Evolutionary conservation across 2,113 vertebrate species (phyloP).

Genomic region (Apistogramma diplotaenia): DNA sequence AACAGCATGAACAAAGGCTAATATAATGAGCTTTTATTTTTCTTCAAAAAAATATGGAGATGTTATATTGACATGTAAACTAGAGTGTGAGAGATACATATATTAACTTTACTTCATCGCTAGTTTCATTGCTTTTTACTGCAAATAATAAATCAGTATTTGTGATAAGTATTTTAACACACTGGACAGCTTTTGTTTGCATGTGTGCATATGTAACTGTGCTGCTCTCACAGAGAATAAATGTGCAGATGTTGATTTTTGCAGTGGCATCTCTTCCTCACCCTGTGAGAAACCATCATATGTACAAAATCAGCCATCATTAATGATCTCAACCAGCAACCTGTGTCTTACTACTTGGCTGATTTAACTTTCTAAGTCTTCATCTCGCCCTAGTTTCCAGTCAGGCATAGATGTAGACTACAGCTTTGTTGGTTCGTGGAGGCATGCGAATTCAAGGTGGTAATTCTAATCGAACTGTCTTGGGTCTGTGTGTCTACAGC

Average conservation of each 20-base stretch:
- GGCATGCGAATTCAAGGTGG: not conserved
- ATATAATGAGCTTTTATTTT: not conserved
- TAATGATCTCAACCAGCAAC: not conserved
- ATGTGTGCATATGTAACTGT: not conserved
- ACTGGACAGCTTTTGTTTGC: not conserved
- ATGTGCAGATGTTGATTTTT: not conserved
- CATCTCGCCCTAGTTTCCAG: not conserved
- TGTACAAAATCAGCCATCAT: not conserved
- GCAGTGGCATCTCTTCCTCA: not conserved
- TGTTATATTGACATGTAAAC: not conserved
- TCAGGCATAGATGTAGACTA: not conserved
- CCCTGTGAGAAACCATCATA: not conserved
- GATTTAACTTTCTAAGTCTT: not conserved
- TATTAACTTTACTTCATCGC: not conserved
- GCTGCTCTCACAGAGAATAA: not conserved
- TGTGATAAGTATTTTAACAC: not conserved
- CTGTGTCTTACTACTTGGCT: no score
- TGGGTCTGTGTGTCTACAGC: constrained; percentile 54
- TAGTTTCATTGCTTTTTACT: not conserved
- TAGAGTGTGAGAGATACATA: not conserved
- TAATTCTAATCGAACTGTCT: not conserved
- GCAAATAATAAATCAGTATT: not conserved
- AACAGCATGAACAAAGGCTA: not conserved
- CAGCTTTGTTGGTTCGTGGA: not conserved
- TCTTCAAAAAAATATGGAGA: not conserved